Evolutionary conservation across 1,140 invertebrate genomes (phyloP).

Genomic region (Drosophila suzukii): DNA sequence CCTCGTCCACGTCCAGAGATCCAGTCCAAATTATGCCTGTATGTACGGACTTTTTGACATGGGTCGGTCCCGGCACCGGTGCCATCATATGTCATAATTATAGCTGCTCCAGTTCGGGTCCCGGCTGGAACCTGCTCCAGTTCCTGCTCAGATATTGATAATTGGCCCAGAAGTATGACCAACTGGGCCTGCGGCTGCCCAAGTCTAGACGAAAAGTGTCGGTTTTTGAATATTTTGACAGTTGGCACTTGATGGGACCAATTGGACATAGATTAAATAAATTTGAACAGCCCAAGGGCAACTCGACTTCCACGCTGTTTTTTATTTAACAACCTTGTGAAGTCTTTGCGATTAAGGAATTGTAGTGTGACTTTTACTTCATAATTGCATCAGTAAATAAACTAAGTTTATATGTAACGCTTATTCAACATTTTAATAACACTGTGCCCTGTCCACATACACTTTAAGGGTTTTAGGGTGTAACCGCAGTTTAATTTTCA

Average conservation of each 20-base stretch:
- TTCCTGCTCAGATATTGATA: conserved; percentile 49
- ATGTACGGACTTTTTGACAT: conserved; percentile 60
- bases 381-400: not conserved
- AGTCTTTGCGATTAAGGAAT: not conserved
- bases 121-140: conserved; percentile 18
- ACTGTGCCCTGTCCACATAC: no score
- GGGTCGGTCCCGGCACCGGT: conserved; percentile 44
- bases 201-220: conserved; percentile 73
- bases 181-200: conserved; percentile 51
- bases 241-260: conserved; percentile 60
- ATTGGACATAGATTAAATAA: conserved; percentile 32
- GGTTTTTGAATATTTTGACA: conserved; percentile 67
- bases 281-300: conserved; percentile 1
- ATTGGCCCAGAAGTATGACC: conserved; percentile 59
- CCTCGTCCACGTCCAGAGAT: conserved; percentile 35
- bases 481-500: no score
- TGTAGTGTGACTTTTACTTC: not conserved
- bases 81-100: conserved; percentile 78
- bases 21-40: conserved; percentile 52
- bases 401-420: no score
- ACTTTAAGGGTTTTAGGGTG: no score
- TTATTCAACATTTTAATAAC: no score
- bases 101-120: conserved; percentile 53
- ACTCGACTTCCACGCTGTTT: not conserved
- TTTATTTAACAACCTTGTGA: not conserved